Evolutionary conservation across 1,140 invertebrate genomes (phyloP), one percentile per base, ranked within the genome.

Genomic region (Cotesia chilonis): DNA sequence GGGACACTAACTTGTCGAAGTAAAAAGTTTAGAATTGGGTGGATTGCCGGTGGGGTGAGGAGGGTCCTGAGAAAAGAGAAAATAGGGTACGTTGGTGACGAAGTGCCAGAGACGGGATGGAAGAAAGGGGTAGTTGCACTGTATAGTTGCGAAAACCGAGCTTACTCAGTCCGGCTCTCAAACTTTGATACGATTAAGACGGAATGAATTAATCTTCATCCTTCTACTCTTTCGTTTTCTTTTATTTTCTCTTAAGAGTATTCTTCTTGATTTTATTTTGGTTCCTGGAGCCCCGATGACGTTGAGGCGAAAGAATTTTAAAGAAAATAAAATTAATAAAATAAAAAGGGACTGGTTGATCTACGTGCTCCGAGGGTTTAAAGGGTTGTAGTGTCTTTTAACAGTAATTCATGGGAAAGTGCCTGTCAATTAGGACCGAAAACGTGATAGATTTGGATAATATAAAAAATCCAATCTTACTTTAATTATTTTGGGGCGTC

Each of bases 181-280:
- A 87, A 87, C 83, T 87, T 87, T 87, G 84, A 87, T 85, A 82
- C 85, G 86, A 86, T 87, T 87, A 87, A 86, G 84, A 86, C 83
- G 83, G 80, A 85, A 85, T 80, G 85, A 87, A 86, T 87, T 87
- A 87, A 87, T 87, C 85, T 87, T 87, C 85, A 83, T 87, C 85
- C 82, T 67, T 73, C 69, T 36, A 38, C 71, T 28, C 28, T 1
- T 28, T 28, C 28, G 28, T 28, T 28, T 28, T 28, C 28, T 28
- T 28, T 28, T 28, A 28, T 28, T 28, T 28, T 28, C 28, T 28
- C 28, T 28, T 28, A 28, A 28, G 28, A 28, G 28, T 28, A 28
- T 28, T 28, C 28, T 28, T 28, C 28, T 28, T 28, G 28, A 28
- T 28, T 28, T 47, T 47, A 47, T 47, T 47, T 7, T 47, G 6